Evolutionary conservation across 2,888 invertebrate species (phyloP).

Genomic region (Ichneumon xanthorius): DNA sequence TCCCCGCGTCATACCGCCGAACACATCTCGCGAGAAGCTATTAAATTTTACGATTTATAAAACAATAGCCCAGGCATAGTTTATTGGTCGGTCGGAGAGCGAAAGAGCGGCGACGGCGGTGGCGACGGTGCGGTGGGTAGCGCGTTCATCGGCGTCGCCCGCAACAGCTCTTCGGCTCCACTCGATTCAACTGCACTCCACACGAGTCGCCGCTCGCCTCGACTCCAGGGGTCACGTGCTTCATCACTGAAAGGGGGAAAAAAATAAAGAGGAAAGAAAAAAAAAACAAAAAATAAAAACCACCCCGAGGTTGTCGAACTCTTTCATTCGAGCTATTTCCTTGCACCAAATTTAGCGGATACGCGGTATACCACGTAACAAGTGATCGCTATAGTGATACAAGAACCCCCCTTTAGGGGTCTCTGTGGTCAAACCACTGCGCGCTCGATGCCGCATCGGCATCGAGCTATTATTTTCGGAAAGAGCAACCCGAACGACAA

Average conservation of each 20-base stretch:
- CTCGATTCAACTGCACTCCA: slow-evolving; percentile 47
- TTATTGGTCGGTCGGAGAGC: slow-evolving; percentile 70
- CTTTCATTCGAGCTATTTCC: slow-evolving; percentile 25
- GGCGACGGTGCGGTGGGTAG: slow-evolving; percentile 47
- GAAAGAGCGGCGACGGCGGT: slow-evolving; percentile 49
- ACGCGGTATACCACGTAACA: slow-evolving; percentile 24
- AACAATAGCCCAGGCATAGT: slow-evolving; percentile 74
- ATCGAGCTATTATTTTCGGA: slow-evolving; percentile 60
- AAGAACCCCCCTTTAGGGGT: not conserved
- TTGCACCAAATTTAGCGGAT: slow-evolving; percentile 45
- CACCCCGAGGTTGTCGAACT: slow-evolving; percentile 70
- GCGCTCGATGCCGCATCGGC: not conserved
- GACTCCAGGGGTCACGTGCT: slow-evolving; percentile 68
- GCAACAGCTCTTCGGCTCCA: slow-evolving; percentile 52
- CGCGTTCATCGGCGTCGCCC: slow-evolving; percentile 57
- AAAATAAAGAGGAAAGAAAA: slow-evolving; percentile 21
- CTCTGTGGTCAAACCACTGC: not conserved
- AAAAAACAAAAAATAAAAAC: slow-evolving; percentile 32
- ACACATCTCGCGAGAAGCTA: slow-evolving; percentile 72
- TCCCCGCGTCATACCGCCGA: slow-evolving; percentile 54
- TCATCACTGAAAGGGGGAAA: slow-evolving; percentile 60
- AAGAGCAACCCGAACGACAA: slow-evolving; percentile 37
- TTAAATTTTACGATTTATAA: slow-evolving; percentile 76
- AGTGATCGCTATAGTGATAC: slow-evolving; percentile 28
- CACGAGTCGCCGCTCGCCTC: slow-evolving; percentile 51